Base-by-base conservation (phyloP, 2,797 vertebrate genomes). In the Lacerta bilineata region DNA sequence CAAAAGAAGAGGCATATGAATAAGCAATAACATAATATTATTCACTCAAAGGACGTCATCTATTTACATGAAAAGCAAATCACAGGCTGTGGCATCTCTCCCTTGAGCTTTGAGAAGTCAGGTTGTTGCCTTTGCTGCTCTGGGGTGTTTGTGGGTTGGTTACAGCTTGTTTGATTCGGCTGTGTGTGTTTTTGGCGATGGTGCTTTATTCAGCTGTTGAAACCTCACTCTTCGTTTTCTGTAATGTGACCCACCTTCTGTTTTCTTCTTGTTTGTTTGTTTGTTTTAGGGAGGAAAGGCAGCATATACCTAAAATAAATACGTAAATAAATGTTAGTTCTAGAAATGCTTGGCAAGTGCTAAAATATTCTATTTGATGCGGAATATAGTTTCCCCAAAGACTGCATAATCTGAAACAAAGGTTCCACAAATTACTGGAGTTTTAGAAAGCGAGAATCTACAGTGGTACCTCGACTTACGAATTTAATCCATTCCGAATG, bases 31-130 rank as follows among this genome's bases (percentile, higher is more conserved):
- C 61, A 61, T 61, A 64, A 64, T 20, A 64, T 64, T 64, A 64
- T 23, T 64, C 17, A 64, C 5, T 64, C 17, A 64, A 64, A 64
- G 17, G 61, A 64, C 17, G 20, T 1, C 41, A 36, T 33, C 43
- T 36, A 23, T 64, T 43, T 77, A 25, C 29, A 33, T 76, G 61
- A 15, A 82, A 64, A 7, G 2, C 36, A 84, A 20, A 89, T 75
- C 18, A 90, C 86, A 43, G 87, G 81, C 87, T 87, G 74, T 92
- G 59, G 27, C 41, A 41, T 29, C 91, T 43, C 50, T 80, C 68
- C 69, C 23, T 33, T 80, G 74, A 89, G 86, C 88, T 85, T 91
- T 80, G 85, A 43, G 46, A 80, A 78, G 74, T 79, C 59, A 85
- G 17, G 27, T 41, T 64, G 72, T 25, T 85, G 72, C 43, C 1